Conservation (phyloP, 2,888 invertebrate species). For the Apodemia hepburni region DNA sequence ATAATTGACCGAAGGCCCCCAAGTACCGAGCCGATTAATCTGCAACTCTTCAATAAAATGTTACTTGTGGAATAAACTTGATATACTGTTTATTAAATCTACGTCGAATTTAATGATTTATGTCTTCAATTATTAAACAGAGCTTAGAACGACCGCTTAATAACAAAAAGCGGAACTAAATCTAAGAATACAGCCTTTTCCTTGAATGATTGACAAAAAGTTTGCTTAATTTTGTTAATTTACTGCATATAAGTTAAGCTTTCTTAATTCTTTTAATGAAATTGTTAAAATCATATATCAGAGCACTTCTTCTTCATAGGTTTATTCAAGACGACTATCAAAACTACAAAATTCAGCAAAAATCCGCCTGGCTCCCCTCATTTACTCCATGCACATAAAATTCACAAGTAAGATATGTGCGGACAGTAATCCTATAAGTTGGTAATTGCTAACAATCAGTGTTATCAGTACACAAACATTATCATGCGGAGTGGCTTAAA, state of each 20-base stretch:
- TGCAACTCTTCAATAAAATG: too few species aligned
- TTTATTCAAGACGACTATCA: slow-evolving; percentile 61
- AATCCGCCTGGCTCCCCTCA: slow-evolving; percentile 70
- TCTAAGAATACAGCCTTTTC: slow-evolving; percentile 2
- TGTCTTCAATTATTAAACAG: slow-evolving; percentile 6
- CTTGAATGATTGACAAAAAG: slow-evolving; percentile 16
- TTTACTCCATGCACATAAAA: slow-evolving; percentile 75
- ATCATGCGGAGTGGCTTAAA: slow-evolving; percentile 50
- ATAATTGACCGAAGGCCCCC: too few species aligned
- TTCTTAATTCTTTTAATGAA: slow-evolving; percentile 21
- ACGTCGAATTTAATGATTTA: background rate
- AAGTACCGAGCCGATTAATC: too few species aligned
- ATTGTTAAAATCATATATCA: slow-evolving; percentile 31
- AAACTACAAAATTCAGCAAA: slow-evolving; percentile 71
- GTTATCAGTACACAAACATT: slow-evolving; percentile 37
- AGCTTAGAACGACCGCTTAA: slow-evolving; percentile 7
- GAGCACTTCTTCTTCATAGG: slow-evolving; percentile 66
- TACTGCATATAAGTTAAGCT: slow-evolving; percentile 10
- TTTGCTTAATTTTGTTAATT: slow-evolving; percentile 21
- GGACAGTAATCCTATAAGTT: slow-evolving; percentile 45
- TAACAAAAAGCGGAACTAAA: background rate
- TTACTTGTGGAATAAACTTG: too few species aligned
- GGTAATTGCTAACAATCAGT: slow-evolving; percentile 46
- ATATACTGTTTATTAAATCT: background rate
- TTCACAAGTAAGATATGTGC: slow-evolving; percentile 65